Percentiles rank a stretch among this genome's conserved stretches.
phyloP scores from a whole-genome alignment of 2,888 invertebrate genomes.

The Sinodicranocentrus sp. region DNA sequence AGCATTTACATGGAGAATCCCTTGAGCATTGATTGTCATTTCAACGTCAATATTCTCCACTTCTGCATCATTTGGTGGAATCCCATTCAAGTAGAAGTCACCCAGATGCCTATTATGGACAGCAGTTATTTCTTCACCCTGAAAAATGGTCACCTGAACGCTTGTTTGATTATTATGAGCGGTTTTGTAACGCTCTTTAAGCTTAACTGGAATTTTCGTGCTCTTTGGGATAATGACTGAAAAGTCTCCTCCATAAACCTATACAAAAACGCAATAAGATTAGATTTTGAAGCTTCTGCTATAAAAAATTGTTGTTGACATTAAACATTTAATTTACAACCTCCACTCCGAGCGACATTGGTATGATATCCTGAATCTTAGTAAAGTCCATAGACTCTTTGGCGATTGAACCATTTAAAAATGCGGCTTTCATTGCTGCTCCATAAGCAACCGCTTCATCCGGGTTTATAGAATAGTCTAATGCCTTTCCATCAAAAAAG shows the following conservation, averaged over 20 bases:
- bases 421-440: conserved; percentile 87
- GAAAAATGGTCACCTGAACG: conserved; percentile 55
- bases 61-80: conserved; percentile 61
- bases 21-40: conserved; percentile 61
- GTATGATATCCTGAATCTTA: conserved; percentile 64
- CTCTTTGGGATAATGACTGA: conserved; percentile 58
- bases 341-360: conserved; percentile 63
- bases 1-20: conserved; percentile 64
- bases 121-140: conserved; percentile 62
- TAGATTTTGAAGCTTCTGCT: too few relatives aligned
- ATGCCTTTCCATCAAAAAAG: conserved; percentile 86
- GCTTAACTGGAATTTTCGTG: conserved; percentile 39
- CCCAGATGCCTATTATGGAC: conserved; percentile 53
- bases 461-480: conserved; percentile 87
- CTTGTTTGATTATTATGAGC: conserved; percentile 65
- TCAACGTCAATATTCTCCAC: conserved; percentile 54
- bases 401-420: conserved; percentile 79
- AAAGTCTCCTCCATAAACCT: conserved; percentile 51
- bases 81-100: conserved; percentile 59
- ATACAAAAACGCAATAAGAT: too few relatives aligned
- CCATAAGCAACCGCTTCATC: conserved; percentile 91
- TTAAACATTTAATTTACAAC: neutral
- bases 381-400: conserved; percentile 48
- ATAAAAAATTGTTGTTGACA: too few relatives aligned
- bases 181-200: conserved; percentile 51